Evolutionary conservation across 2,113 vertebrate genomes (phyloP), one percentile per base, ranked within the genome.

Genomic region (Heterotis niloticus): DNA sequence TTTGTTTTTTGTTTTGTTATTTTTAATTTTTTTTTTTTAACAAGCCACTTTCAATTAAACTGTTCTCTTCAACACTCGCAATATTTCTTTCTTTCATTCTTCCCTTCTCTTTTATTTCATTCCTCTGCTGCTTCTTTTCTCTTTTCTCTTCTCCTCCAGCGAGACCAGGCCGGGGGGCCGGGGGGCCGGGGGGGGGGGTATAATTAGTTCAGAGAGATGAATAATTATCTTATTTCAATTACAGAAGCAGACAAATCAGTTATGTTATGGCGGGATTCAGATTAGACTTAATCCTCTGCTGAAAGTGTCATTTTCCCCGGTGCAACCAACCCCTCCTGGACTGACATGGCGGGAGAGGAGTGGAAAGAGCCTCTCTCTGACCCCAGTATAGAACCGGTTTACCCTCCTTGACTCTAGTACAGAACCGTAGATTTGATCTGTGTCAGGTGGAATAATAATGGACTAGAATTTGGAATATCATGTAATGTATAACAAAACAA

Each of bases 131-230:
- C 54, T 72, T 52, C 64, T 78, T 29, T 72, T n/a, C 29, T 54
- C 28, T 71, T 78, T 52, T 64, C n/a, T 59, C 13, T 26, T 60
- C 70, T 62, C 28, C 59, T 78, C 26, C 17, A 62, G 23, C 24
- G 28, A 14, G 72, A 18, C 59, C 34, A 7, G 34, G 34, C 34
- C 7, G 34, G 34, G 34, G 34, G 79, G 78, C 67, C 54, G 80
- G 51, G 78, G 24, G 84, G 57, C 64, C 3, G 67, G 34, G 78
- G 68, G 81, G 68, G 28, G 62, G 51, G 81, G 76, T 88, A 84
- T 91, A 92, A 91, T 93, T 92, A 90, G 88, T 83, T 83, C 87
- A 89, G 78, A 82, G 70, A 76, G 81, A 84, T 82, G 79, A 86
- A 86, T 83, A 84, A 85, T 82, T 82, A 85, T 87, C 81, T 81